Base-by-base conservation (phyloP, 2,888 invertebrate species). In the Ernsta delagoae region DNA sequence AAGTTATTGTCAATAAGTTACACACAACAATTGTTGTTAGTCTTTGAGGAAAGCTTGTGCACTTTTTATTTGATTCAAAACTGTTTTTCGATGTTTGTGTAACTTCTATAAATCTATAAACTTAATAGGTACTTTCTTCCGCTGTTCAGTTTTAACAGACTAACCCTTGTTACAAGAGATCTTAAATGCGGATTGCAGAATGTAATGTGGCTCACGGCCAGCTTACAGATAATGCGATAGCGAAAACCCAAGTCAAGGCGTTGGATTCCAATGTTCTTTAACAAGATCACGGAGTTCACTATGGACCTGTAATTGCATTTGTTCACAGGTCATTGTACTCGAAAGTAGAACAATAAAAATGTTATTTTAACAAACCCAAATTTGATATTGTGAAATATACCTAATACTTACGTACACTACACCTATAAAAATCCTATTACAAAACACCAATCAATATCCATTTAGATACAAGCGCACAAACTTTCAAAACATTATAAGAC, bases 171-270 rank as follows among this genome's bases (percentile, higher is more conserved):
- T 60, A 66, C 60, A 41, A 65, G 59, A 59, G 31, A 34, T 50
- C 53, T 43, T 53, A 60, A 65, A 57, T 59, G 41, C 48, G 57
- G 48, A 66, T 43, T 43, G 66, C 31, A 66, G 53, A 60, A 66
- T 66, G 45, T 66, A 66, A 66, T 53, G 41, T 66, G 60, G 66
- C 66, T 66, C 60, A 66, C 50, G 60, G 66, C 60, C 66, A 66
- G 60, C 66, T 65, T 65, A 59, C 59, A 65, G 50, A 66, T 60
- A 60, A 43, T 66, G 53, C 60, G 66, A 60, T 59, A 66, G 60
- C 53, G 43, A 59, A 65, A 65, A 59, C 50, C 59, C 50, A 50
- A 65, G 59, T 60, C 66, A 66, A 66, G 66, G 66, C 60, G 60
- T 16, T 60, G 60, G n/a, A 54, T 60, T 60, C 34, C 16, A 57